A percentile compares a stretch with the other conserved stretches of the same genome.
These are phyloP conservation scores for Ursus arctos DNA, from an alignment of 2,113 vertebrate genomes.

Conservation along the genomic window DNA sequence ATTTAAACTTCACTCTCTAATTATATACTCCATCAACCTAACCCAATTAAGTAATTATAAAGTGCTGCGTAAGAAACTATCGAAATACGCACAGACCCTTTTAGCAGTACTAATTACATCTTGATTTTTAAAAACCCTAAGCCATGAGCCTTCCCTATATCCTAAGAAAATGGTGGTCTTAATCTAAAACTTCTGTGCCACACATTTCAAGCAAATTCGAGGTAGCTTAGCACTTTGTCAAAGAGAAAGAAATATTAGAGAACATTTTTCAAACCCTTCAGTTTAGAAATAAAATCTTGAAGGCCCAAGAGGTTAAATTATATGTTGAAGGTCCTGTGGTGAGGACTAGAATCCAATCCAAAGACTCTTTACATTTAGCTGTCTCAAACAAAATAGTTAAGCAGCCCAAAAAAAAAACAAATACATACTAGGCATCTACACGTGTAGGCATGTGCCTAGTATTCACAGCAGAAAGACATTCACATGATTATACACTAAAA, in stretches of 20 bases:
- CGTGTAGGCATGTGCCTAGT: not conserved
- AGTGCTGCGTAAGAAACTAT: slow-evolving; percentile 74
- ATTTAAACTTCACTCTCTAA: slow-evolving; percentile 82
- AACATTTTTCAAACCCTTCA: not conserved
- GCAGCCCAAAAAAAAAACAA: not conserved
- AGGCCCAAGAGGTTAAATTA: not conserved
- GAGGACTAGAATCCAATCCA: not conserved
- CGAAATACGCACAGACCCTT: slow-evolving; percentile 76
- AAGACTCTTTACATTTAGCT: not conserved
- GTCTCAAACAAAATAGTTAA: not conserved
- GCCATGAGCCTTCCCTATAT: slow-evolving; percentile 71
- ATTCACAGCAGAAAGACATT: not conserved
- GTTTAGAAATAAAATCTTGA: slow-evolving; percentile 17
- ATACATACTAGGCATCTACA: not conserved
- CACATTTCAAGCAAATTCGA: not conserved
- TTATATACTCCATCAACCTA: slow-evolving; percentile 84
- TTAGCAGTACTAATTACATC: slow-evolving; percentile 79
- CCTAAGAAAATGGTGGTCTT: slow-evolving; percentile 20
- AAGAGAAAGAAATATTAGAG: slow-evolving; percentile 9
- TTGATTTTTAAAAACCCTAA: slow-evolving; percentile 80
- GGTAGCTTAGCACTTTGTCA: not conserved
- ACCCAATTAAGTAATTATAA: slow-evolving; percentile 85
- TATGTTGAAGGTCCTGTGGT: not conserved
- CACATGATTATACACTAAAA: not conserved
- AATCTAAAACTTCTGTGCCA: slow-evolving; percentile 22